These are phyloP conservation scores for Myotis findleyi DNA, from an alignment of 2,797 vertebrate species.

Conservation along the genomic window DNA sequence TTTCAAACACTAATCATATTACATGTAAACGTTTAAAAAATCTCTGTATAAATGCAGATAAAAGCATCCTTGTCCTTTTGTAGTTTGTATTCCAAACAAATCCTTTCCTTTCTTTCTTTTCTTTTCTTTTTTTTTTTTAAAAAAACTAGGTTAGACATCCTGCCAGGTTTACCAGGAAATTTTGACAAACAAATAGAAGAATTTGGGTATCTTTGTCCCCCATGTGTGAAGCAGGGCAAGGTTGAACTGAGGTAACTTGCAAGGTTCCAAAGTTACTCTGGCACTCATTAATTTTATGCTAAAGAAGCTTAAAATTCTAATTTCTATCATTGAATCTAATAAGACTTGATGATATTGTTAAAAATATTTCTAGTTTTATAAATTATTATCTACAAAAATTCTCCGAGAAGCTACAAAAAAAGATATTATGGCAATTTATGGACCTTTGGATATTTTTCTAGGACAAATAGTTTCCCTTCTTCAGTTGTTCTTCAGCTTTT, in stretches of 20 bases:
- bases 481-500: background rate
- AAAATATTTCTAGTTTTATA: constrained; percentile 66
- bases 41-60: constrained; percentile 84
- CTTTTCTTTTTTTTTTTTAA: too few relatives aligned
- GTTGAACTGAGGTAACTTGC: constrained; percentile 75
- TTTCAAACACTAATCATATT: constrained; percentile 88
- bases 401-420: constrained; percentile 34
- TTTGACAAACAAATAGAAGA: constrained; percentile 84
- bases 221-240: constrained; percentile 69
- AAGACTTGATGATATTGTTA: background rate
- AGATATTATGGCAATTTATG: background rate
- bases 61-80: constrained; percentile 87
- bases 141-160: constrained; percentile 78
- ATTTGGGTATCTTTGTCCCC: constrained; percentile 80
- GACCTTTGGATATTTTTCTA: background rate
- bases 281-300: constrained; percentile 68
- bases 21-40: constrained; percentile 88
- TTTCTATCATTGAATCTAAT: constrained; percentile 69
- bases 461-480: background rate
- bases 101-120: constrained; percentile 39
- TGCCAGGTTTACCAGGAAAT: constrained; percentile 85
- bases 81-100: constrained; percentile 84
- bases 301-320: constrained; percentile 61
- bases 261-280: constrained; percentile 67
- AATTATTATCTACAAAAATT: constrained; percentile 48